Evolutionary conservation across 2,797 vertebrate species (phyloP).

Genomic region (Scleropages formosus): DNA sequence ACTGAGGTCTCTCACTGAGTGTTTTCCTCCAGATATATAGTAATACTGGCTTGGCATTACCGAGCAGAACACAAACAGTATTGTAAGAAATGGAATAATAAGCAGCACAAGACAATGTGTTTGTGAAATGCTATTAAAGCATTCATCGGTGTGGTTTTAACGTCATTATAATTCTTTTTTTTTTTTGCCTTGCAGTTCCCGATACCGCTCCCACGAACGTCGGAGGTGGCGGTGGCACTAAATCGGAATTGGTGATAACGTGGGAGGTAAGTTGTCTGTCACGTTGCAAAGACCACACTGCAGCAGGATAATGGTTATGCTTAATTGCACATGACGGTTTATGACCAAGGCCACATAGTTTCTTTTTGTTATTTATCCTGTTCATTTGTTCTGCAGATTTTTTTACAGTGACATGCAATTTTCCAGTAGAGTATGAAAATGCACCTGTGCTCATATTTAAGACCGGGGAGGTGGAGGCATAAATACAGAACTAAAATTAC

Average conservation of each 20-base stretch:
- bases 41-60: no score
- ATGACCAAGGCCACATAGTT: conserved; percentile 49
- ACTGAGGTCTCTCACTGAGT: no score
- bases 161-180: conserved; percentile 7
- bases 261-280: conserved; percentile 92
- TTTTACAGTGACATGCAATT: neutral
- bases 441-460: neutral
- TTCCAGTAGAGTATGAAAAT: neutral
- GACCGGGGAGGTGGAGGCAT: no score
- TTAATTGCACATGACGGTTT: conserved; percentile 75
- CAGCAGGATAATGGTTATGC: conserved; percentile 49
- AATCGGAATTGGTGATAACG: conserved; percentile 94
- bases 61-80: conserved; percentile 1
- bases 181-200: conserved; percentile 72
- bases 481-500: no score
- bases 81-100: neutral
- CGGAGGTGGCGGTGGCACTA: conserved; percentile 90
- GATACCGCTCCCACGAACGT: conserved; percentile 90
- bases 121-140: neutral
- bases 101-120: neutral
- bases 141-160: neutral
- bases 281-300: conserved; percentile 48
- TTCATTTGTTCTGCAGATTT: neutral
- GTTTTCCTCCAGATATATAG: no score
- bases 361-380: neutral